Evolutionary conservation across 2,113 vertebrate species (phyloP), one percentile per base, ranked within the genome.

Genomic region (Hippolais icterina): DNA sequence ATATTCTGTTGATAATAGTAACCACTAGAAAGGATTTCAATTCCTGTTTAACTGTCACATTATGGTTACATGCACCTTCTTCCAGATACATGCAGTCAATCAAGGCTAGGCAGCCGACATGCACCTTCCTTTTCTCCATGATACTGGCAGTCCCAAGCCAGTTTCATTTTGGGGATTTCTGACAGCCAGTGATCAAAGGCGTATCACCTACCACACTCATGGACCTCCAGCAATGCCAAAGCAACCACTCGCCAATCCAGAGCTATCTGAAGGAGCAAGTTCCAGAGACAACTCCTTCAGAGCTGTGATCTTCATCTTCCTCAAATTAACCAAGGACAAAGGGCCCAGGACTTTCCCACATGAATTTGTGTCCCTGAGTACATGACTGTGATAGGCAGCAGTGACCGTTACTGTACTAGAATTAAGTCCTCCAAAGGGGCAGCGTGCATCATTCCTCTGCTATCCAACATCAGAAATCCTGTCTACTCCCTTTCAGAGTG

Each of bases 241-340:
- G 59, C 5, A 1, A 72, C 22, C 27, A 28, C 15, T 19, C 0
- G 0, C 44, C 29, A 63, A 27, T 21, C 8, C 10, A 8, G 41
- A 72, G 41, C 27, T 33, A 65, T 5, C 9, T 54, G 50, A 77
- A 68, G 19, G 12, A 74, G 12, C 2, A 1, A 71, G 21, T 9
- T 63, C 10, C 46, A 47, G 29, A 86, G 37, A 75, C n/a, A 66
- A 17, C 29, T 65, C 21, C 19, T 35, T 12, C 6, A 71, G 37
- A 4, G 1, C 25, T 37, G 20, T 8, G 42, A 41, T 52, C n/a
- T 61, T 77, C 82, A 41, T 52, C 50, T 65, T 81, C 60, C 42
- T 70, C 54, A 35, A 2, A 29, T 15, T 47, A 92, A 2, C 18
- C 12, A n/a, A 78, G 47, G 47, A 53, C 9, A 12, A 44, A 90